Evolutionary conservation across 1,140 invertebrate species (phyloP).

Genomic region (Marisa cornuarietis): DNA sequence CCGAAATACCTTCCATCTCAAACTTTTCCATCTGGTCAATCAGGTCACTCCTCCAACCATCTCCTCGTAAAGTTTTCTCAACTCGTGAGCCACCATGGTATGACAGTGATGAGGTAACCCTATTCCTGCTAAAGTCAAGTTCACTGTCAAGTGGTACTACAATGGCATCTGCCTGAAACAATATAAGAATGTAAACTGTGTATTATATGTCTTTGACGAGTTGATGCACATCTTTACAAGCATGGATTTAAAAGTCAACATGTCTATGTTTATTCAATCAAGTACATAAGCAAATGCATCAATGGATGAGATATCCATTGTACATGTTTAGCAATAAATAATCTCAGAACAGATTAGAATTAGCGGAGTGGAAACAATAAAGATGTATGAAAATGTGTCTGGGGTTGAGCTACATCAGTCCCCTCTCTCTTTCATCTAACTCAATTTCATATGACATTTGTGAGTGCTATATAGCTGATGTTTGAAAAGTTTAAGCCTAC

Average conservation of each 20-base stretch:
- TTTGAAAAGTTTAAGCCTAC: too few species aligned
- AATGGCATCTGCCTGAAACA: conserved; percentile 11
- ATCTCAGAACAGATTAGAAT: too few species aligned
- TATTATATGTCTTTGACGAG: not conserved
- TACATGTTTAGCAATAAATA: too few species aligned
- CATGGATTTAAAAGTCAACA: not conserved
- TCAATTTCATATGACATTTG: too few species aligned
- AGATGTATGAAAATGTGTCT: too few species aligned
- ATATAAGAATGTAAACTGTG: not conserved
- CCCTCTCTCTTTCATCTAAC: too few species aligned
- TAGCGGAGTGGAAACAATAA: too few species aligned
- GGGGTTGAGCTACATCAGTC: too few species aligned
- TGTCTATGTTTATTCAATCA: not conserved
- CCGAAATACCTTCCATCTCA: not conserved
- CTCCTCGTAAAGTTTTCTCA: not conserved
- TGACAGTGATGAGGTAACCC: conserved; percentile 4
- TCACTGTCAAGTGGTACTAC: conserved; percentile 9
- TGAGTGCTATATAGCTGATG: too few species aligned
- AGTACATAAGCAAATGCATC: not conserved
- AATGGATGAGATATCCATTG: not conserved
- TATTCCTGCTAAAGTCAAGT: conserved; percentile 1
- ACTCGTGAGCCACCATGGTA: not conserved
- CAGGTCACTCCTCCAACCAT: not conserved
- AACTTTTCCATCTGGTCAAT: not conserved
- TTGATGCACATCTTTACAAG: too few species aligned